Percentiles rank a stretch among this genome's conserved stretches.
These are phyloP conservation scores for Phataginus tricuspis DNA, from an alignment of 2,797 vertebrate species.

Conservation along the genomic window DNA sequence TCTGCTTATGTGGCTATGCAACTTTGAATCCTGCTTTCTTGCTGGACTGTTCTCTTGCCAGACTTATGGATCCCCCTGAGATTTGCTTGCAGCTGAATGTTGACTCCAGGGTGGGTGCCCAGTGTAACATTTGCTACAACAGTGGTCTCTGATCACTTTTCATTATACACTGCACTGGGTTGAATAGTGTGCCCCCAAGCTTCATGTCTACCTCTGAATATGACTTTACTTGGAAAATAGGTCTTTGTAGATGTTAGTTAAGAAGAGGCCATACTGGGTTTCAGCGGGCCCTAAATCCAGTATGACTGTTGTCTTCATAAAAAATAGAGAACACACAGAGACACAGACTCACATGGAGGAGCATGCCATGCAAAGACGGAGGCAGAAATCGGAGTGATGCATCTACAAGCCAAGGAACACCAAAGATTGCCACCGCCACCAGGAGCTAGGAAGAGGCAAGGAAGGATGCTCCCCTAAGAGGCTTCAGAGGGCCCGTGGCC, in stretches of 20 bases:
- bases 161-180: background rate
- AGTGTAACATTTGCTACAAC: background rate
- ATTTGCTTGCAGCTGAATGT: background rate
- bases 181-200: background rate
- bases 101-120: too few species aligned
- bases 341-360: background rate
- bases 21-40: background rate
- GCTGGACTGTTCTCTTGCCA: background rate
- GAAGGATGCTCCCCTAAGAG: background rate
- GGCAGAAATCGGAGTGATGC: background rate
- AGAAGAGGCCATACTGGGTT: background rate
- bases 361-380: background rate
- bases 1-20: background rate
- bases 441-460: background rate
- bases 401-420: background rate
- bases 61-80: background rate
- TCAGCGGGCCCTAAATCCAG: background rate
- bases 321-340: background rate
- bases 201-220: background rate
- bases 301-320: background rate
- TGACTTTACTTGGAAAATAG: background rate
- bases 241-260: background rate
- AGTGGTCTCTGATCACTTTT: background rate
- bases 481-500: background rate
- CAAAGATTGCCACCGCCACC: background rate